Base-by-base conservation (phyloP, 2,888 invertebrate species). In the Proisotoma minuta region DNA sequence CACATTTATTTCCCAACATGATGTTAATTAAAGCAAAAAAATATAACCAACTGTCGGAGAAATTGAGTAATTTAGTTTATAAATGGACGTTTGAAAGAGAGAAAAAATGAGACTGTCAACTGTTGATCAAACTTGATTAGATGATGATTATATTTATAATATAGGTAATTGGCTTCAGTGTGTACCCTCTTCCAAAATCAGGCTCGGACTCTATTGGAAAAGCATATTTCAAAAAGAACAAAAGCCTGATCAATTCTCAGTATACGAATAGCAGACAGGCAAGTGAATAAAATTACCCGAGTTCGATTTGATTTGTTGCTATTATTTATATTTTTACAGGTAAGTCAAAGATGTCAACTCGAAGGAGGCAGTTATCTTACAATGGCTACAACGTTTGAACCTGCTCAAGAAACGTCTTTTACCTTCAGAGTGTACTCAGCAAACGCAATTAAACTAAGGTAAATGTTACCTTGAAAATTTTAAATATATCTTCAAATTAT, bases 211-310 rank as follows among this genome's bases (percentile, higher is more conserved):
- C 87, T 12, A 87, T 90, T 58, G 85, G 87, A 63, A 87, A 87
- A 72, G 81, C 83, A 24, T 91, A 90, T 77, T 91, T 91, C 77
- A 91, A 89, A 77, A 88, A 87, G 75, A 88, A 88, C 75, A 91
- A 91, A 75, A 91, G 90, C 51, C 82, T 89, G 59, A 84, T 91
- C 40, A 93, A 92, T 78, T 93, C 92, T 0, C 89, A 91, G 75
- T 94, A 94, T 76, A 91, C 92, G 1, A 94, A 94, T 76, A 91
- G 91, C 75, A 82, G 93, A 71, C 93, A 93, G 81, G 91, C 93
- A 60, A 28, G 29, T 27, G 15, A 53, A 24, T 53, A 51, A n/a
- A 15, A 10, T 34, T 8, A 34, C 34, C 53, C 54, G 40, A 56
- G 27, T 56, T 27, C 39, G 12, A 40, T 59, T 26, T 18, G 47